Evolutionary conservation across 2,888 invertebrate genomes (phyloP).

Genomic region (Schrankia costaestrigalis): DNA sequence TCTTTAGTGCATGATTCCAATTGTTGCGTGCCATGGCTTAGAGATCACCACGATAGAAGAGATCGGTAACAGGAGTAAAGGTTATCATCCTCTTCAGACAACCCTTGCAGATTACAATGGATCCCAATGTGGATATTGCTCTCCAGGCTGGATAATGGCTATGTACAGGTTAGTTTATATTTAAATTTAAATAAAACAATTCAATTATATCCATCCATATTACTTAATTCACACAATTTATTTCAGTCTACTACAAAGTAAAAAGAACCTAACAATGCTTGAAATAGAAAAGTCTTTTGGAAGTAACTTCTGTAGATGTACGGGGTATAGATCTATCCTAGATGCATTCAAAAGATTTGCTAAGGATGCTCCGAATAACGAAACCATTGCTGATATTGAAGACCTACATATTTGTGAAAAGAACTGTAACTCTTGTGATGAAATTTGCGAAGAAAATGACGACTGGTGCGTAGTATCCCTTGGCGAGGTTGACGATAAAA

Average conservation of each 20-base stretch:
- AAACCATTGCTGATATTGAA: conserved; percentile 69
- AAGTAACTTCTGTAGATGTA: conserved; percentile 90
- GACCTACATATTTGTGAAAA: conserved; percentile 47
- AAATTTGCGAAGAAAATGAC: conserved; percentile 47
- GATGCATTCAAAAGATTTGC: conserved; percentile 90
- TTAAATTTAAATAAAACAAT: background rate
- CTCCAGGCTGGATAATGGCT: conserved; percentile 87
- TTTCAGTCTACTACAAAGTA: conserved; percentile 20
- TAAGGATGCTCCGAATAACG: conserved; percentile 74
- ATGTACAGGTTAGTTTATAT: conserved; percentile 80
- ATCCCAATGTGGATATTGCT: conserved; percentile 86
- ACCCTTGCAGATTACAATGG: conserved; percentile 82
- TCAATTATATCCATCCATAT: background rate
- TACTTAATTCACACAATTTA: conserved; percentile 8
- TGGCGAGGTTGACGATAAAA: conserved; percentile 44
- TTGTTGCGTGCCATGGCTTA: conserved; percentile 82
- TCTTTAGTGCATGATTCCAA: conserved; percentile 78
- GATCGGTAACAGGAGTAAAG: conserved; percentile 82
- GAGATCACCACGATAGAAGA: conserved; percentile 85
- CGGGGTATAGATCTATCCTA: conserved; percentile 88
- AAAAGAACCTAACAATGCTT: conserved; percentile 25
- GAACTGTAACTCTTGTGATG: conserved; percentile 45
- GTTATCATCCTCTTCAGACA: conserved; percentile 84
- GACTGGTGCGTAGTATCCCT: conserved; percentile 29
- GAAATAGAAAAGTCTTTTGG: conserved; percentile 87